Percentiles rank a stretch among this genome's conserved stretches.
phyloP scores from a whole-genome alignment of 2,888 invertebrate genomes.

The Watsonalla cultraria region DNA sequence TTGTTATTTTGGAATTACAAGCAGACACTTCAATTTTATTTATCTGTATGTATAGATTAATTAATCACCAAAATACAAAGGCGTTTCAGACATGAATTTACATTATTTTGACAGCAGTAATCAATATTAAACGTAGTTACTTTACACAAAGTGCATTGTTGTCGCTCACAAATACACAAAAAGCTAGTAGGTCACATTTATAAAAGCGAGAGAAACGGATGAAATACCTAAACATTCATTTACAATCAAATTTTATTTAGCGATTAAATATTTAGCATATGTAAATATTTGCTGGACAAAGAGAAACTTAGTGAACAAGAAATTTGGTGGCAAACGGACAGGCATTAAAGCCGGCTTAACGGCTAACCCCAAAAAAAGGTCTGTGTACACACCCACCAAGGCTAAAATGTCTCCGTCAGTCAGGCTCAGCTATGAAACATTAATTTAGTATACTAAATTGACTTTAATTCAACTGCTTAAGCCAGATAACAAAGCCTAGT shows the following conservation, averaged over 20 bases:
- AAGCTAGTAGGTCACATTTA: too few species aligned
- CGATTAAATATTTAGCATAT: background rate
- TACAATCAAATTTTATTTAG: background rate
- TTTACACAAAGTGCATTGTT: too few species aligned
- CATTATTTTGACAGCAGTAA: too few species aligned
- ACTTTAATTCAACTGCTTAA: conserved; percentile 11
- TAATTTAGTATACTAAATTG: conserved; percentile 29
- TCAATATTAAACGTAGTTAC: too few species aligned
- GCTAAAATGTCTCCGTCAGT: background rate
- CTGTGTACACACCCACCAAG: background rate
- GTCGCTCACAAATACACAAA: too few species aligned
- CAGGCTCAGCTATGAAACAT: conserved; percentile 20
- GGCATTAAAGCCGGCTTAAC: conserved; percentile 1
- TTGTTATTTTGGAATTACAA: too few species aligned
- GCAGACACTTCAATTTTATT: too few species aligned
- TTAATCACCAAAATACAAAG: too few species aligned
- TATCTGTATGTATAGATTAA: too few species aligned
- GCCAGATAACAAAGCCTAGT: background rate
- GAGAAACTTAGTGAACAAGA: background rate
- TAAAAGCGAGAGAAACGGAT: too few species aligned
- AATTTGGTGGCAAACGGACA: background rate
- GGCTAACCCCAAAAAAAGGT: conserved; percentile 2
- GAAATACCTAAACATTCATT: too few species aligned
- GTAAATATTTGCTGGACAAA: background rate
- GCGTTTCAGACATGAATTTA: too few species aligned